These are phyloP conservation scores for Psammodynastes pulverulentus DNA, from an alignment of 2,113 vertebrate genomes.

Conservation along the genomic window DNA sequence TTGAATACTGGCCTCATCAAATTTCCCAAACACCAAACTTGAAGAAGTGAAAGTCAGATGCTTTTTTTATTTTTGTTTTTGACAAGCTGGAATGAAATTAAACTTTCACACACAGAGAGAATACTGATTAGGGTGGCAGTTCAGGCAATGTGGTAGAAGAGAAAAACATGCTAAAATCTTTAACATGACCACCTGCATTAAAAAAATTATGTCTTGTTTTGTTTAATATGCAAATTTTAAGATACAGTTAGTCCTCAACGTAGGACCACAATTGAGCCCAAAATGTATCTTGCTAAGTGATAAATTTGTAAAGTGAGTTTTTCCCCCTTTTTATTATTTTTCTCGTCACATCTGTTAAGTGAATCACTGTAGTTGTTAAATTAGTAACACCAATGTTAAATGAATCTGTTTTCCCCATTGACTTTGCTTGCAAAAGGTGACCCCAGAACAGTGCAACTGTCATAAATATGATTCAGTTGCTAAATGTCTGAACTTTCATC, in stretches of 20 bases:
- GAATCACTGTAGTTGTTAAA: too few relatives aligned
- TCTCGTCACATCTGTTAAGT: too few relatives aligned
- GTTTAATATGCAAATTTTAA: neutral
- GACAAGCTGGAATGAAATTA: neutral
- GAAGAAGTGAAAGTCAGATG: neutral
- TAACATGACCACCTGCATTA: neutral
- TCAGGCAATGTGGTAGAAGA: neutral
- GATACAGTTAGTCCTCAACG: neutral
- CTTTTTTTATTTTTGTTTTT: neutral
- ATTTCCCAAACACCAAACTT: neutral
- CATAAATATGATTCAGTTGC: too few relatives aligned
- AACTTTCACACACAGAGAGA: neutral
- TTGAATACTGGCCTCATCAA: neutral
- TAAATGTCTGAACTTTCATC: too few relatives aligned
- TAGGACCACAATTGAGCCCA: too few relatives aligned
- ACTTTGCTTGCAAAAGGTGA: too few relatives aligned
- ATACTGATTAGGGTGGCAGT: neutral
- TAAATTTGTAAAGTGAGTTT: too few relatives aligned
- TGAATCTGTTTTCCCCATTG: too few relatives aligned
- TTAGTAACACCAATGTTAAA: too few relatives aligned
- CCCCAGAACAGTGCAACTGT: too few relatives aligned
- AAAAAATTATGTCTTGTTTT: neutral
- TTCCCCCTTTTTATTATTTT: too few relatives aligned
- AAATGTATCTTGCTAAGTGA: too few relatives aligned
- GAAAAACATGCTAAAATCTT: neutral